Base-by-base conservation (phyloP, 1,140 invertebrate genomes). In the Elysia chlorotica region DNA sequence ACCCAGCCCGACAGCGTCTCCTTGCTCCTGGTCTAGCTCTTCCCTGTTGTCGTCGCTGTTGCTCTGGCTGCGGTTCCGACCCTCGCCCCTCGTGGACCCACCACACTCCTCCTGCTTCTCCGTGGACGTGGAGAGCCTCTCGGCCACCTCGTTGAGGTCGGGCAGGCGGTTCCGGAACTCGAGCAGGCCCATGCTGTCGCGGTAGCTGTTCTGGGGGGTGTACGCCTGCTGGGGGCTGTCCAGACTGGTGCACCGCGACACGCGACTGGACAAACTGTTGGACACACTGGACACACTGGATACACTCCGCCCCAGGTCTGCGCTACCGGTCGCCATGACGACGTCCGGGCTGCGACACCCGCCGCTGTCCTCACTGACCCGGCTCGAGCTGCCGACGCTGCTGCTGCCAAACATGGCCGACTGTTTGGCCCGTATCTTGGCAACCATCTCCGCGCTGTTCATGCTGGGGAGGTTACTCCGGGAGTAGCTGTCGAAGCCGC, bases 371-470 rank as follows among this genome's bases (percentile, higher is more conserved):
- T 71, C 63, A 53, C 65, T 68, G 65, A 62, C 72, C 1, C 53
- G 19, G 14, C 65, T 53, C 14, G 67, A 65, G 21, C 19, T 30
- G 30, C 38, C 54, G n/a, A n/a, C n/a, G 33, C 65, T 74, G 17
- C 56, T 35, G 21, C 54, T 57, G 19, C 73, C 61, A 48, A 69
- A 73, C 54, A 83, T 57, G 31, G 81, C 78, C n/a, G 78, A 77
- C 66, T 81, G 78, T 36, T 79, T 84, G 56, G 77, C 69, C 36
- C 80, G 73, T 33, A 86, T 84, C 41, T 71, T 75, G 53, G 79
- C 74, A 19, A 84, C 81, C 74, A 83, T 83, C 54, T 85, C 84
- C 19, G 82, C 75, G 73, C 69, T 85, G 72, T 84, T 84, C 41
- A 85, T 75, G 63, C 84, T 85, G 6, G 84, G 82, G 5, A 85